Evolutionary conservation across 2,797 vertebrate genomes (phyloP).

Genomic region (Myotis planiceps): DNA sequence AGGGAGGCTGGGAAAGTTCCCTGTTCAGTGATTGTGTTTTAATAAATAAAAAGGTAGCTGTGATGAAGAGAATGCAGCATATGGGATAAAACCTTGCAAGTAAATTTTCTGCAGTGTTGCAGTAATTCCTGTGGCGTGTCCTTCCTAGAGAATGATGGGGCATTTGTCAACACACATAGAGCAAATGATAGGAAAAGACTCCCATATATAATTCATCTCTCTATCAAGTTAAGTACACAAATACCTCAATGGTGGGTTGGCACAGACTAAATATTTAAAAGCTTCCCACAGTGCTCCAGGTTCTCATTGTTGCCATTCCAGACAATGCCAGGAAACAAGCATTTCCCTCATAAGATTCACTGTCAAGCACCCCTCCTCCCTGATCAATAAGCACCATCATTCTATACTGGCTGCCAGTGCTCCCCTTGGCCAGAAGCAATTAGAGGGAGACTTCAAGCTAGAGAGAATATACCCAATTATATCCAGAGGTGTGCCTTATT

Average conservation of each 20-base stretch:
- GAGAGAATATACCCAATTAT: background rate
- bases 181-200: conserved; percentile 71
- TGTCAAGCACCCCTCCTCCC: conserved; percentile 11
- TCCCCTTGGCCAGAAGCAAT: background rate
- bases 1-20: conserved; percentile 59
- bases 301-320: conserved; percentile 68
- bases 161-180: conserved; percentile 79
- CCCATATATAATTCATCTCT: conserved; percentile 79
- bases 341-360: background rate
- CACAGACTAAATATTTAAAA: conserved; percentile 82
- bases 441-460: background rate
- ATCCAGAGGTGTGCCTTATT: background rate
- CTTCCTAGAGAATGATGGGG: conserved; percentile 77
- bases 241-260: conserved; percentile 70
- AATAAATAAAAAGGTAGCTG: conserved; percentile 80
- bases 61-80: conserved; percentile 72
- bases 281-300: conserved; percentile 67
- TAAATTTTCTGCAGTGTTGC: conserved; percentile 70
- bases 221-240: conserved; percentile 80
- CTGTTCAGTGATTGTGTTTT: conserved; percentile 72
- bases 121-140: conserved; percentile 44
- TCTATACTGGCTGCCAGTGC: background rate
- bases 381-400: background rate
- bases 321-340: conserved; percentile 28
- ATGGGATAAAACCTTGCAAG: conserved; percentile 60